Base-by-base conservation (phyloP, 1,140 invertebrate genomes). In the Saccostrea echinata region DNA sequence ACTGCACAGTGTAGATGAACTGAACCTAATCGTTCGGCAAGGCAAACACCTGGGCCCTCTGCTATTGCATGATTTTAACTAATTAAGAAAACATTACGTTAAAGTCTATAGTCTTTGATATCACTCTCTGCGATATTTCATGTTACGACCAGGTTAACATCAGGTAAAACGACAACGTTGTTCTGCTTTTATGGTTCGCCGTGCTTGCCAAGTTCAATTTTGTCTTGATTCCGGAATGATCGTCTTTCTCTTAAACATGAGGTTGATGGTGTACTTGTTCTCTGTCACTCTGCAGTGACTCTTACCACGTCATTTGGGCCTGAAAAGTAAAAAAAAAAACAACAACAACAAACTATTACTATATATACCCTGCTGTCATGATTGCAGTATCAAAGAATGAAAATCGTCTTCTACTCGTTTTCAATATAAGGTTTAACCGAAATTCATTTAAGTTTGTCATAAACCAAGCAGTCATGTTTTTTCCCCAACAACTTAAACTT, bases 181-280 rank as follows among this genome's bases (percentile, higher is more conserved):
- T 13, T 76, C 68, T 76, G 68, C 24, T 76, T 11, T 76, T 27
- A 76, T 13, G 68, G 68, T 33, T 76, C 68, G 12, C 68, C 27
- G 68, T 76, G 30, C 68, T 30, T 76, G 68, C 68, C 68, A 76
- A 76, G 68, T 76, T 76, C 68, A 76, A 76, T 76, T 76, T 76
- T 16, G 68, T 61, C 68, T 76, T 76, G 24, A 76, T 30, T 76
- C 68, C 68, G 68, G 68, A 76, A 27, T 33, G 68, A 76, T 30
- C 18, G 27, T 30, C 68, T 27, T 76, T 27, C n/a, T 21, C n/a
- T 61, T 61, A 43, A 43, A 43, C 55, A 21, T 61, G 55, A 61
- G 18, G 55, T 61, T 61, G n/a, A 61, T n/a, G n/a, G 16, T 61
- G 55, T 61, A 61, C 16, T 21, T n/a, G 55, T 61, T 61, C 21